Evolutionary conservation across 2,113 vertebrate genomes (phyloP), one percentile per base, ranked within the genome.

Genomic region (Anas platyrhynchos): DNA sequence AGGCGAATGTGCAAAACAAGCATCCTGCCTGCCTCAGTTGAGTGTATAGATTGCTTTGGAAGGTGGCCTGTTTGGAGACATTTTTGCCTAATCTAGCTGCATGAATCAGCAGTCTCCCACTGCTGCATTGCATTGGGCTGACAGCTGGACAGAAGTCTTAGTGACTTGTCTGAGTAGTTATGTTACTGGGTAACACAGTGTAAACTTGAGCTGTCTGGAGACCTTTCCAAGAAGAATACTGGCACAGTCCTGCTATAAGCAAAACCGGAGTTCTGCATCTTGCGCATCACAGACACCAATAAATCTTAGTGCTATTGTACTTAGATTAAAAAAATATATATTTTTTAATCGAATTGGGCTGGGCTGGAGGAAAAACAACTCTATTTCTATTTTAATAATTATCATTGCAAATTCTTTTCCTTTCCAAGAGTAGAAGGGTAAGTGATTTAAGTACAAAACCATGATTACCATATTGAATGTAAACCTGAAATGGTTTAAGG

Each of bases 171-270:
- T 21, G 31, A 72, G 67, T 16, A 36, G 14, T 88, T 92, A 1
- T 44, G 91, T 93, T 92, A 62, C 83, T 92, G 91, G 73, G 91
- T 89, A 86, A 88, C 71, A 36, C 46, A 59, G 52, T 27, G 66
- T 84, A 93, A 95, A 93, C 92, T 63, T 75, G 85, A 94, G 82
- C 96, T 93, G 85, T 72, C 55, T 3, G 17, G 41, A 67, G 91
- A 63, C 52, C 46, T 79, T 89, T 55, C 85, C 82, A 85, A 72
- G 56, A 38, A 76, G 69, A 78, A 25, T 83, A 21, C 54, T 69
- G 88, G 75, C 72, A 65, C 34, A 13, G 59, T 16, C 11, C 26
- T 80, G 63, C 63, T 83, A 21, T 7, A 26, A 86, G 54, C 25
- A 61, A 48, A 88, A 21, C 34, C 9, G 41, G 44, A 11, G 78